Percentiles rank a stretch among this genome's conserved stretches.
Conservation (phyloP, 2,797 vertebrate species). For the Rhodeus uyekii region DNA sequence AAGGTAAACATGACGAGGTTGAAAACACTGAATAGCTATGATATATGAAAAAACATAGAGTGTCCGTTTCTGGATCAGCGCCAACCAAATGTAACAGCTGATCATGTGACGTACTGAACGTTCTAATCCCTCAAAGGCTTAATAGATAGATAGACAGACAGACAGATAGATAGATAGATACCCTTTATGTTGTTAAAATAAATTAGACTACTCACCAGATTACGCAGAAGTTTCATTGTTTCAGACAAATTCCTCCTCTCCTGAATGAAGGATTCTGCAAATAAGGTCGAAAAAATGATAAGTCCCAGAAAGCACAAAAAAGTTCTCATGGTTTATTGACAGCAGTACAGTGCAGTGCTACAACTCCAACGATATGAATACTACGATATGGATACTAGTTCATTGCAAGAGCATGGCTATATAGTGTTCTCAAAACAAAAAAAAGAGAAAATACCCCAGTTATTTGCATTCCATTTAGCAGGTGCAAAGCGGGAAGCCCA, state of each 20-base stretch:
- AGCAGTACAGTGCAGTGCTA: background rate
- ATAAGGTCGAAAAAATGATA: background rate
- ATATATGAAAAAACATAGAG: too few relatives aligned
- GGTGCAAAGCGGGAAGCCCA: constrained; percentile 34
- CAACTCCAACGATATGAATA: background rate
- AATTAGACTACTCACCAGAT: constrained; percentile 31
- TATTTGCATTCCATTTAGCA: constrained; percentile 27
- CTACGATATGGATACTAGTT: background rate
- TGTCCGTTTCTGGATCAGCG: too few relatives aligned
- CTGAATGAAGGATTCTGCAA: background rate
- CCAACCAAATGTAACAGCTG: too few relatives aligned
- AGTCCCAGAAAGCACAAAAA: background rate
- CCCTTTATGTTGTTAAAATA: too few relatives aligned
- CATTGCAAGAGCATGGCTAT: constrained; percentile 6
- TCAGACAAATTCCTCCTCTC: background rate
- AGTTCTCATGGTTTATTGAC: constrained; percentile 25
- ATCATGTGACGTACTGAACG: too few relatives aligned
- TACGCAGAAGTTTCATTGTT: constrained; percentile 7
- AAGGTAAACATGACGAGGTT: too few relatives aligned
- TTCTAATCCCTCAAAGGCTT: too few relatives aligned
- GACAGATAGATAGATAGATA: background rate
- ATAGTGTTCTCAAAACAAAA: background rate
- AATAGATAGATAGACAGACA: background rate
- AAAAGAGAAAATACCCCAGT: background rate
- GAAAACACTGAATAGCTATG: too few relatives aligned